Evolutionary conservation across 2,113 vertebrate species (phyloP), one percentile per base, ranked within the genome.

Genomic region (Phalacrocorax pelagicus): DNA sequence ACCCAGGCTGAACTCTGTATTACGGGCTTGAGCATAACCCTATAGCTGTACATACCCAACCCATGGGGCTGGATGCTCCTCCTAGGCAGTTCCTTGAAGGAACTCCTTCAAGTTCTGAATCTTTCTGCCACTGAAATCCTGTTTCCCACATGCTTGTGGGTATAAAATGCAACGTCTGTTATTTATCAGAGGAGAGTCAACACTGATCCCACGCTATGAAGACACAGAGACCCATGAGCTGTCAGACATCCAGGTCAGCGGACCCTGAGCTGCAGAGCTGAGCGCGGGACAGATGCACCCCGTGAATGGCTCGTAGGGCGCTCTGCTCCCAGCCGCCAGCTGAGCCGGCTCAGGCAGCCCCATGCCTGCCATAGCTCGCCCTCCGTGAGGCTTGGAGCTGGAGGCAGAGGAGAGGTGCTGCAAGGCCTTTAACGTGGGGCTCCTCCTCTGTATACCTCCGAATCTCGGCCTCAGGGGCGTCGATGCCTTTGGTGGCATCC

Each of bases 241-340:
- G 57, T 47, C 69, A 73, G 29, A 81, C 47, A 46, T 26, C 54
- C 11, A 38, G 40, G 54, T 12, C 67, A 79, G 61, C 32, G 83
- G 40, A 32, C 59, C 20, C 2, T 2, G 26, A 15, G 29, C 1
- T 77, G 49, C 49, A 63, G 55, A 52, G 79, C 49, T 46, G 71
- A 36, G 59, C 0, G 0, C 32, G 8, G 16, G 26, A 18, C 17
- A 58, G 62, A 51, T 10, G 44, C 49, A 49, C 11, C n/a, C 13
- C 0, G 1, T 7, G 32, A 10, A 46, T 3, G 12, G 27, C 32
- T 51, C n/a, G 32, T 0, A 18, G 36, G 34, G 15, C 26, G 8
- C 20, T 44, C 36, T 12, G 57, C 74, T 65, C 27, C 55, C 57
- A 92, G 73, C 8, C 80, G 42, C 38, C 51, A 36, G 51, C 88